Evolutionary conservation across 2,888 invertebrate genomes (phyloP).

Genomic region (Antitype chi): DNA sequence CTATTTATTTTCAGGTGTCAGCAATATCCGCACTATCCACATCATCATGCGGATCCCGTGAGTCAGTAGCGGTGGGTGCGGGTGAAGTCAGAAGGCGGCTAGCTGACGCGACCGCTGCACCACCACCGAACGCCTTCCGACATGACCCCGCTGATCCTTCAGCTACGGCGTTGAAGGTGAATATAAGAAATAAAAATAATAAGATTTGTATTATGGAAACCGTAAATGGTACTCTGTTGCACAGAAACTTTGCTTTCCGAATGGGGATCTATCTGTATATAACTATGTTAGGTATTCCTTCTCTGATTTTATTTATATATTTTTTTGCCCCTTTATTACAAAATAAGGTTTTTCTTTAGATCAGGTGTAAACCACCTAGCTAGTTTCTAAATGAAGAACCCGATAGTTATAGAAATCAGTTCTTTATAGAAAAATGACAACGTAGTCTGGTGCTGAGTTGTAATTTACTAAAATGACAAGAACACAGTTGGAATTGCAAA

Average conservation of each 20-base stretch:
- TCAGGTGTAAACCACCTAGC: background rate
- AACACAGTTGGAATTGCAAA: background rate
- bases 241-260: background rate
- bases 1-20: slow-evolving; percentile 72
- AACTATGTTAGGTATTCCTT: background rate
- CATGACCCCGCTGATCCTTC: slow-evolving; percentile 99
- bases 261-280: background rate
- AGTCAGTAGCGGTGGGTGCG: slow-evolving; percentile 94
- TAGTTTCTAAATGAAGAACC: background rate
- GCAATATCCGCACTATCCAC: slow-evolving; percentile 82
- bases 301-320: background rate
- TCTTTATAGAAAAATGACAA: background rate
- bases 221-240: background rate
- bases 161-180: slow-evolving; percentile 97
- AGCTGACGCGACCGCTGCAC: slow-evolving; percentile 93
- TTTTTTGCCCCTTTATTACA: background rate
- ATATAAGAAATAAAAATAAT: background rate
- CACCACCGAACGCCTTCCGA: slow-evolving; percentile 93
- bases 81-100: slow-evolving; percentile 96
- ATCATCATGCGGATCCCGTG: slow-evolving; percentile 88
- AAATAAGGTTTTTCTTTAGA: background rate
- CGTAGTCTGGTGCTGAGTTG: background rate
- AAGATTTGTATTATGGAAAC: background rate
- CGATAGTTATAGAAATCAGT: background rate
- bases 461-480: no score